Evolutionary conservation across 2,888 invertebrate genomes (phyloP).

Genomic region (Romanomermis culicivorax): DNA sequence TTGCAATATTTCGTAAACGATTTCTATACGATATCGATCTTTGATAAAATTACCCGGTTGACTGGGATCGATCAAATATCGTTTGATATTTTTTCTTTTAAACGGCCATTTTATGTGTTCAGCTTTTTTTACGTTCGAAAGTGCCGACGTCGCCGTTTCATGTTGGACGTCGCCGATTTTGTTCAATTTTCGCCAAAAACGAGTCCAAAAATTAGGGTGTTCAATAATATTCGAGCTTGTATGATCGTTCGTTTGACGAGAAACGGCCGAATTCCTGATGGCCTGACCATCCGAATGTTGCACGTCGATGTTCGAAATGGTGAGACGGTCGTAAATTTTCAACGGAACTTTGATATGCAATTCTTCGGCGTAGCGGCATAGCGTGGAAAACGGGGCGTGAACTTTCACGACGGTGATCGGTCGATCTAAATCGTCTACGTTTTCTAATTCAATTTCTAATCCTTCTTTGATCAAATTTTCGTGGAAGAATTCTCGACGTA

Average conservation of each 20-base stretch:
- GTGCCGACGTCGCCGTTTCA: neutral
- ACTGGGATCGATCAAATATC: neutral
- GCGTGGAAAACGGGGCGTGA: neutral
- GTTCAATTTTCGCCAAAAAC: no score
- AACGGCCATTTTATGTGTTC: conserved; percentile 1
- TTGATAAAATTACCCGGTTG: neutral
- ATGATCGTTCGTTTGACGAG: neutral
- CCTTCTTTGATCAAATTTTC: neutral
- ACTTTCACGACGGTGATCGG: neutral
- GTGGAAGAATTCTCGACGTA: neutral
- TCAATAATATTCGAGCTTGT: neutral
- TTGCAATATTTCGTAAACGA: conserved; percentile 10
- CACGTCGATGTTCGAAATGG: neutral
- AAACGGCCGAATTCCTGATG: neutral
- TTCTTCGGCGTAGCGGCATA: conserved; percentile 2
- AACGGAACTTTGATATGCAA: conserved; percentile 1
- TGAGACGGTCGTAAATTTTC: neutral
- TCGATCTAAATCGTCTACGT: neutral
- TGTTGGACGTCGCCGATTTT: no score
- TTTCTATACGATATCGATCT: conserved; percentile 4
- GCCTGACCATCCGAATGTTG: neutral
- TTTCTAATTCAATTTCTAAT: neutral
- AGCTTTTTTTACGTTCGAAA: neutral
- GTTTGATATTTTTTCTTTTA: neutral
- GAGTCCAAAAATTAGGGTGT: no score